A percentile compares a stretch with the other conserved stretches of the same genome.
phyloP scores from a whole-genome alignment of 2,888 invertebrate genomes.

The Heliconius erato region DNA sequence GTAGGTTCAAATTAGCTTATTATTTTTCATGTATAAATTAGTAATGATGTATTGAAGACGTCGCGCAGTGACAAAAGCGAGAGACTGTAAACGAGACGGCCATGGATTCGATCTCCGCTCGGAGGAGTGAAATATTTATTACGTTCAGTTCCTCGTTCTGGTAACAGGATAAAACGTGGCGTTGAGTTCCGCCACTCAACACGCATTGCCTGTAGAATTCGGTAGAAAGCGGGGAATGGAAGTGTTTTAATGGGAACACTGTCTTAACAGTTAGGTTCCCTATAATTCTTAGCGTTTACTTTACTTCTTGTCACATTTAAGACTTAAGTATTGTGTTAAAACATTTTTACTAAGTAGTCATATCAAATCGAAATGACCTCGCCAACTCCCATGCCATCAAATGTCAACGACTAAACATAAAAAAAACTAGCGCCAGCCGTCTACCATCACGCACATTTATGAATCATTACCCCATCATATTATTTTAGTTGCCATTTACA shows the following conservation, averaged over 20 bases:
- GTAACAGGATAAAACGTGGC: not conserved
- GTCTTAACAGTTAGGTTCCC: not conserved
- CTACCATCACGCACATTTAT: constrained; percentile 11
- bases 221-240: not conserved
- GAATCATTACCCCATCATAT: constrained; percentile 13
- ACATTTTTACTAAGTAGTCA: too few relatives aligned
- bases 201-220: not conserved
- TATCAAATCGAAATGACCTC: not conserved
- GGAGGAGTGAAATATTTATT: too few relatives aligned
- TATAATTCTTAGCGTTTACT: not conserved
- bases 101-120: too few relatives aligned
- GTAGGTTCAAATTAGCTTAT: not conserved
- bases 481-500: constrained; percentile 25
- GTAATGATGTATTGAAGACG: not conserved
- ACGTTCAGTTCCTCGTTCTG: not conserved
- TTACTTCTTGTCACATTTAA: too few relatives aligned
- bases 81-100: too few relatives aligned
- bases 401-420: not conserved
- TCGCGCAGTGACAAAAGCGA: too few relatives aligned
- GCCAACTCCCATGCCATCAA: not conserved
- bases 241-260: not conserved
- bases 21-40: too few relatives aligned
- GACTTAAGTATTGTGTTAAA: not conserved
- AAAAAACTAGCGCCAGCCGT: not conserved
- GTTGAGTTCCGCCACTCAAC: not conserved